A percentile compares a stretch with the other conserved stretches of the same genome.
phyloP scores from a whole-genome alignment of 2,113 vertebrate species.

The Talpa occidentalis region DNA sequence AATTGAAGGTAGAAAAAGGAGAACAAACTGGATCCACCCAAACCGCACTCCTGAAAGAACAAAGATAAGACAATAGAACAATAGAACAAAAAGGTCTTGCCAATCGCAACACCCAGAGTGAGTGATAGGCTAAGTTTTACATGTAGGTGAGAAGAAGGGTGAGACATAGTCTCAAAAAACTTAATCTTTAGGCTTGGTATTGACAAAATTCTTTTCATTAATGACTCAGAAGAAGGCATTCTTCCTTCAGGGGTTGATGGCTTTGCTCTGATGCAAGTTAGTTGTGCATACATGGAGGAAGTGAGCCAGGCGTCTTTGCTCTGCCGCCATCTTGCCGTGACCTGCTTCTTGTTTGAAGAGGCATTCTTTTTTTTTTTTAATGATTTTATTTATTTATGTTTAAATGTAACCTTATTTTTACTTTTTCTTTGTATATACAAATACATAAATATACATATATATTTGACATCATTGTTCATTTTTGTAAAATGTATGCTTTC shows the following conservation, averaged over 20 bases:
- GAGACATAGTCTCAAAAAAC: not conserved
- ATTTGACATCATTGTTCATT: too few relatives aligned
- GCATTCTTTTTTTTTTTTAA: too few relatives aligned
- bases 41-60: not conserved
- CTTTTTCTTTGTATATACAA: too few relatives aligned
- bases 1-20: not conserved
- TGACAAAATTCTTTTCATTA: not conserved
- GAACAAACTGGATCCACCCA: not conserved
- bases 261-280: too few relatives aligned
- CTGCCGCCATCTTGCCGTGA: too few relatives aligned
- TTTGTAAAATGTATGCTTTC: too few relatives aligned
- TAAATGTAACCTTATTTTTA: too few relatives aligned
- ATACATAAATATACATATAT: too few relatives aligned
- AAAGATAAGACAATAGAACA: not conserved
- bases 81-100: not conserved
- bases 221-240: not conserved
- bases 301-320: too few relatives aligned
- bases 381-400: too few relatives aligned
- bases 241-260: not conserved
- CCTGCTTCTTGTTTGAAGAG: too few relatives aligned
- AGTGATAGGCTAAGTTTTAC: not conserved
- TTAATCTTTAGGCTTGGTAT: not conserved
- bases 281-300: too few relatives aligned
- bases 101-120: fast-evolving
- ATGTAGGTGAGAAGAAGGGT: not conserved